phyloP scores from a whole-genome alignment of 2,888 invertebrate genomes.

The Melipona bicolor region DNA sequence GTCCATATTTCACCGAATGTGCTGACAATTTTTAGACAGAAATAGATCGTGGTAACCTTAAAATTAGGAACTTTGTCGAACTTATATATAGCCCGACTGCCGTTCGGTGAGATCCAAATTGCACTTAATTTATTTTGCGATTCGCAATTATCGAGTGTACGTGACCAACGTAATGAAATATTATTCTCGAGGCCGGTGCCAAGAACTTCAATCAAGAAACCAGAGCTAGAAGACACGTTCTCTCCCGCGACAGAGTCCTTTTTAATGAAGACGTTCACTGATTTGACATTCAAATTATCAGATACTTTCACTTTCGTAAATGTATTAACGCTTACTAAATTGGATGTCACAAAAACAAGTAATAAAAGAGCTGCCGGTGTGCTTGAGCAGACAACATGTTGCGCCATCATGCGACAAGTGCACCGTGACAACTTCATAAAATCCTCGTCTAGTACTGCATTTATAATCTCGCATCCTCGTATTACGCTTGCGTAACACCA shows the following conservation, averaged over 20 bases:
- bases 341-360: slow-evolving; percentile 73
- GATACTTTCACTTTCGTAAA: slow-evolving; percentile 53
- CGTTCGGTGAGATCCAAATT: slow-evolving; percentile 59
- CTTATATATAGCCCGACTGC: slow-evolving; percentile 69
- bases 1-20: slow-evolving; percentile 69
- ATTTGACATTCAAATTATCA: slow-evolving; percentile 55
- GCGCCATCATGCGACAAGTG: slow-evolving; percentile 82
- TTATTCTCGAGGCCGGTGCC: slow-evolving; percentile 70
- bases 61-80: slow-evolving; percentile 67
- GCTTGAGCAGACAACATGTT: slow-evolving; percentile 78
- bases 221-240: slow-evolving; percentile 21
- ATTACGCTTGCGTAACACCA: slow-evolving; percentile 48
- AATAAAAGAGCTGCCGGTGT: slow-evolving; percentile 77
- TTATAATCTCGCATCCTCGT: slow-evolving; percentile 60
- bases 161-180: slow-evolving; percentile 73
- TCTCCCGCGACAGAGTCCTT: slow-evolving; percentile 2
- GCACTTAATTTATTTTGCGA: slow-evolving; percentile 59
- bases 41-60: slow-evolving; percentile 77
- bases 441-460: slow-evolving; percentile 59
- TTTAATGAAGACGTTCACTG: slow-evolving; percentile 60
- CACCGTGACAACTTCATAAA: slow-evolving; percentile 75
- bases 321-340: slow-evolving; percentile 70
- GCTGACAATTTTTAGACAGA: slow-evolving; percentile 73
- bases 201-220: slow-evolving; percentile 63
- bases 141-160: slow-evolving; percentile 63